Evolutionary conservation across 2,888 invertebrate genomes (phyloP).

Genomic region (Pheosia tremula): DNA sequence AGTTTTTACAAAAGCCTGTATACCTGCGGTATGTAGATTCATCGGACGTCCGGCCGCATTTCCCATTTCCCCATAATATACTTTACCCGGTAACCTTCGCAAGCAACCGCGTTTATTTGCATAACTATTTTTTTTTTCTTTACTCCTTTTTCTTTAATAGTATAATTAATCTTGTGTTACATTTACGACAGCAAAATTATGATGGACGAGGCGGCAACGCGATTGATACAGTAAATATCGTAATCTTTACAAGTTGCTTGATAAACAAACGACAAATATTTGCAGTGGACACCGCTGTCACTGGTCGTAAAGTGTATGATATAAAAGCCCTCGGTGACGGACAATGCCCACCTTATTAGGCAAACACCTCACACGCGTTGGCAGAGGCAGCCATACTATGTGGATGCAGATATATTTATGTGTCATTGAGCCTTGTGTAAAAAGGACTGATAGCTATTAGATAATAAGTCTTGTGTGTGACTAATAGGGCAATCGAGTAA

Average conservation of each 20-base stretch:
- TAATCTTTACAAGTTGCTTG: conserved; percentile 43
- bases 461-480: no score
- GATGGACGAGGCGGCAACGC: conserved; percentile 29
- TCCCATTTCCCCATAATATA: conserved; percentile 51
- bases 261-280: conserved; percentile 41
- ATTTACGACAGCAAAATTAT: conserved; percentile 21
- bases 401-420: background rate
- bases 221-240: conserved; percentile 30
- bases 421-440: no score
- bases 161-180: conserved; percentile 3
- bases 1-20: conserved; percentile 34
- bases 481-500: no score
- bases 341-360: conserved; percentile 40
- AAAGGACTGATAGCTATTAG: no score
- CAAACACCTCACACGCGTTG: conserved; percentile 24
- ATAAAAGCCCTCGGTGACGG: conserved; percentile 36
- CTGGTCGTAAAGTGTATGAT: conserved; percentile 27
- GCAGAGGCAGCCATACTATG: conserved; percentile 1
- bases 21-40: conserved; percentile 19
- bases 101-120: conserved; percentile 42
- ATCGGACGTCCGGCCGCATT: conserved; percentile 65
- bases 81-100: conserved; percentile 5
- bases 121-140: conserved; percentile 41
- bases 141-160: conserved; percentile 20
- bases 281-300: conserved; percentile 38